Conservation (phyloP, 2,888 invertebrate genomes). For the Plagodis dolabraria region DNA sequence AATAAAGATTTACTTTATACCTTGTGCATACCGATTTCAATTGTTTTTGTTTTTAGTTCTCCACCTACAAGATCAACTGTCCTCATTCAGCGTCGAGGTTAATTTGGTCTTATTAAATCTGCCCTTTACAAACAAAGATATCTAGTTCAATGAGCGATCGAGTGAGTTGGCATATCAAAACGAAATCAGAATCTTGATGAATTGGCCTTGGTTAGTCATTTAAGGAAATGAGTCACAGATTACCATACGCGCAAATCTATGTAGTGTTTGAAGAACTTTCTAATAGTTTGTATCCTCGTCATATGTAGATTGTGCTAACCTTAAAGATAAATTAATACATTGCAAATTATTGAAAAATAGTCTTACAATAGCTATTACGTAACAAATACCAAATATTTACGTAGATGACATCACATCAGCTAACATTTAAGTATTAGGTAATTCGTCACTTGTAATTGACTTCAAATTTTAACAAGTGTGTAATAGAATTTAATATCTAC, state of each 20-base stretch:
- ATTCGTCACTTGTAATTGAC: constrained; percentile 41
- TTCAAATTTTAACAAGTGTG: constrained; percentile 36
- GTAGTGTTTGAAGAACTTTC: constrained; percentile 28
- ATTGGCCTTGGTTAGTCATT: constrained; percentile 52
- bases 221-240: constrained; percentile 54
- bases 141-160: constrained; percentile 43
- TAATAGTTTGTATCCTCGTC: constrained; percentile 22
- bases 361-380: constrained; percentile 41
- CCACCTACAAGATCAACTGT: too few relatives aligned
- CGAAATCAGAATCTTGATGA: constrained; percentile 42
- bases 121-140: constrained; percentile 45
- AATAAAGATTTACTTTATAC: constrained; percentile 13
- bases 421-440: constrained; percentile 46
- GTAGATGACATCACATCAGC: constrained; percentile 46
- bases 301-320: too few relatives aligned
- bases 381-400: constrained; percentile 47
- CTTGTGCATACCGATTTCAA: constrained; percentile 7
- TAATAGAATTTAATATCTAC: constrained; percentile 20
- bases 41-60: constrained; percentile 9
- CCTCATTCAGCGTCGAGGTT: constrained; percentile 24
- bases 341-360: constrained; percentile 23
- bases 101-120: constrained; percentile 38
- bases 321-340: constrained; percentile 2
- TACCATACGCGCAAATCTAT: constrained; percentile 21
- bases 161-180: constrained; percentile 49